phyloP scores from a whole-genome alignment of 2,888 invertebrate species.

The Hanleya hanleyi region DNA sequence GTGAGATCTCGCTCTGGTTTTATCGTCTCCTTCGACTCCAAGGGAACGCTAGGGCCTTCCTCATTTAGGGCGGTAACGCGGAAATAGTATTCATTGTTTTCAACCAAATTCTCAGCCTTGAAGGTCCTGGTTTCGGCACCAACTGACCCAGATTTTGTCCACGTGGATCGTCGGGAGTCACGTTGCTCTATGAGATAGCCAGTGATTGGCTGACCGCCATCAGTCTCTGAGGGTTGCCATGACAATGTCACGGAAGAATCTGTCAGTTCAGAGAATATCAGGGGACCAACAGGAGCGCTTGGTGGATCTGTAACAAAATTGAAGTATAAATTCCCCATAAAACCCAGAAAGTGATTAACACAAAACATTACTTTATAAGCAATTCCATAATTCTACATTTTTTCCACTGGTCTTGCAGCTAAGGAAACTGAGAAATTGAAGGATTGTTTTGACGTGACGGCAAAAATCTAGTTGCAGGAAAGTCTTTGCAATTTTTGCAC shows the following conservation, averaged over 20 bases:
- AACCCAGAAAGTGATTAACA: too few relatives aligned
- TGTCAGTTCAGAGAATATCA: constrained; percentile 85
- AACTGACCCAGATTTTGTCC: constrained; percentile 81
- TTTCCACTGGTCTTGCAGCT: too few relatives aligned
- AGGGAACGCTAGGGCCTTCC: constrained; percentile 94
- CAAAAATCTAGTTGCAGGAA: too few relatives aligned
- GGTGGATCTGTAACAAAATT: constrained; percentile 85
- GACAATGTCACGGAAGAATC: constrained; percentile 87
- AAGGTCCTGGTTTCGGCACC: constrained; percentile 77
- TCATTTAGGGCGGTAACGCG: constrained; percentile 89
- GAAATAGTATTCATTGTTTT: constrained; percentile 93
- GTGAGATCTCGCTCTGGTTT: constrained; percentile 57
- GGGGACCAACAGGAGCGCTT: constrained; percentile 86
- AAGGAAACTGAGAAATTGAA: too few relatives aligned
- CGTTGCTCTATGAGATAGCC: constrained; percentile 77
- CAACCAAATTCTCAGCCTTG: constrained; percentile 80
- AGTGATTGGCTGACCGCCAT: constrained; percentile 68
- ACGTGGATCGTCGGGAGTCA: constrained; percentile 84
- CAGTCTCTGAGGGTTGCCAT: constrained; percentile 67
- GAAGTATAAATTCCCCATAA: too few relatives aligned
- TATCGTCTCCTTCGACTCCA: constrained; percentile 75
- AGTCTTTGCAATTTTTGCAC: too few relatives aligned
- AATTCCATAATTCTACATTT: too few relatives aligned
- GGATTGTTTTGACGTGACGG: too few relatives aligned
- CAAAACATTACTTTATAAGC: too few relatives aligned